phyloP scores from a whole-genome alignment of 2,113 vertebrate genomes.

The Oncorhynchus gorbuscha region DNA sequence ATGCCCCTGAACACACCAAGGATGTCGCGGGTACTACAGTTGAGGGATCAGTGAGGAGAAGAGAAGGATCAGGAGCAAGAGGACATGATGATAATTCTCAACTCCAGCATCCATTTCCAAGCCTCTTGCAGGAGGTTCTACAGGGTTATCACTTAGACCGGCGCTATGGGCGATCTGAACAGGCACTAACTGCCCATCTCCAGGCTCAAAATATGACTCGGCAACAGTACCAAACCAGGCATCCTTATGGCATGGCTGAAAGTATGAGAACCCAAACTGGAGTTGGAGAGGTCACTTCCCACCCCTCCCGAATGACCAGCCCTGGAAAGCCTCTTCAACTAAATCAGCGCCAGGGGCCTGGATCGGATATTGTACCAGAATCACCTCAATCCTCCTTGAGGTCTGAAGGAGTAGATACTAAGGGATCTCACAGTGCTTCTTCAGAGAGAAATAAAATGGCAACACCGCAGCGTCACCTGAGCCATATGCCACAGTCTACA shows the following conservation, averaged over 20 bases:
- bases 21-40: constrained; percentile 52
- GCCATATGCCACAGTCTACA: constrained; percentile 39
- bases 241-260: constrained; percentile 77
- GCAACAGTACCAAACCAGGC: constrained; percentile 70
- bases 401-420: constrained; percentile 55
- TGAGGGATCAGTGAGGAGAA: constrained; percentile 61
- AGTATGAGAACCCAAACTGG: constrained; percentile 80
- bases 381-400: constrained; percentile 51
- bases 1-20: constrained; percentile 55
- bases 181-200: constrained; percentile 66
- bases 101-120: constrained; percentile 87
- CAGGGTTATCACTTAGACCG: constrained; percentile 93
- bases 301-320: constrained; percentile 56
- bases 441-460: constrained; percentile 60
- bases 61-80: constrained; percentile 53
- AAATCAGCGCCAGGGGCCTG: constrained; percentile 60
- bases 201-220: constrained; percentile 60
- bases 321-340: constrained; percentile 60
- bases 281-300: constrained; percentile 72
- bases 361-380: constrained; percentile 53
- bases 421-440: constrained; percentile 52
- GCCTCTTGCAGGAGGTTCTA: constrained; percentile 97
- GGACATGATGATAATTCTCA: constrained; percentile 65
- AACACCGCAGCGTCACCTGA: constrained; percentile 57
- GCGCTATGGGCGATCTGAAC: constrained; percentile 87